Evolutionary conservation across 2,113 vertebrate genomes (phyloP).

Genomic region (Brachypteracias leptosomus): DNA sequence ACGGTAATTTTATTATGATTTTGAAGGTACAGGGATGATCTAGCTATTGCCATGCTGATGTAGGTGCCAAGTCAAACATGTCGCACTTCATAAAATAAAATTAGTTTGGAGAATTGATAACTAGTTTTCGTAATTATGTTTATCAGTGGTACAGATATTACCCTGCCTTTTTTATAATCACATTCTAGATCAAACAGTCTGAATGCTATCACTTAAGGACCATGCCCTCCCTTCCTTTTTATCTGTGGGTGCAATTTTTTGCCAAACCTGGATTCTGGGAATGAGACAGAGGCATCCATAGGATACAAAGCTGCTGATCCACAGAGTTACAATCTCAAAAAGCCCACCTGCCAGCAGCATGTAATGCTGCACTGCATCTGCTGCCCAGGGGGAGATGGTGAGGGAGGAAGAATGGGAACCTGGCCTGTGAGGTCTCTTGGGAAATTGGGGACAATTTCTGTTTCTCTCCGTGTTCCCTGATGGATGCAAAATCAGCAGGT

Average conservation of each 20-base stretch:
- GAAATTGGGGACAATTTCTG: not conserved
- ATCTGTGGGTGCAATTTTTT: not conserved
- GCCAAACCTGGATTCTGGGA: not conserved
- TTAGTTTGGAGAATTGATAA: not conserved
- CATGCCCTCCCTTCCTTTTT: not conserved
- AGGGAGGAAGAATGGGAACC: not conserved
- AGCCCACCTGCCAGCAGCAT: not conserved
- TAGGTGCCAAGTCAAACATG: not conserved
- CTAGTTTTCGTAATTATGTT: not conserved
- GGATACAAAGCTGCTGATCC: not conserved
- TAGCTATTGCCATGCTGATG: not conserved
- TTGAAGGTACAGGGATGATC: not conserved
- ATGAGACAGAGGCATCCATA: not conserved
- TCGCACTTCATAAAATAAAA: not conserved
- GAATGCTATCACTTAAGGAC: not conserved
- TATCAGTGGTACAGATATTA: not conserved
- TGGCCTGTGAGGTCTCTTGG: rapidly evolving
- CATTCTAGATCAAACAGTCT: not conserved
- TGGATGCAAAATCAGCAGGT: not conserved
- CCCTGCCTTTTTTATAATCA: not conserved
- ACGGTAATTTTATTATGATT: not conserved
- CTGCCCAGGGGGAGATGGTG: not conserved
- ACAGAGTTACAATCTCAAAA: not conserved
- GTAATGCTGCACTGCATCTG: no score
- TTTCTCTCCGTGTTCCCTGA: not conserved